Evolutionary conservation across 1,140 invertebrate species (phyloP).

Genomic region (Heliconius eleuchia): DNA sequence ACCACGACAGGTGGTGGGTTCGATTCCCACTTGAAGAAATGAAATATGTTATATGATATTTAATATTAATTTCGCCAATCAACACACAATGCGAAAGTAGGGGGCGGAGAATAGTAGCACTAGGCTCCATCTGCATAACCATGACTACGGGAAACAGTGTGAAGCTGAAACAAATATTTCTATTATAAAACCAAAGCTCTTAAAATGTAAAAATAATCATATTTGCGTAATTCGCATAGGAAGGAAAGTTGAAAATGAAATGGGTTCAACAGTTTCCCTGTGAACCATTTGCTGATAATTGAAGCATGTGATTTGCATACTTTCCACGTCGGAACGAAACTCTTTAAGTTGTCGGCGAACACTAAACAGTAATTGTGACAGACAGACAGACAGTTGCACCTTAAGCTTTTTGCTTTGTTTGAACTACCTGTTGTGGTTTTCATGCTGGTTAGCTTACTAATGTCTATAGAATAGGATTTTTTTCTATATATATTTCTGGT

Average conservation of each 20-base stretch:
- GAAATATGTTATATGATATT: no score
- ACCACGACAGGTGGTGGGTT: no score
- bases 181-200: no score
- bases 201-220: slow-evolving; percentile 22
- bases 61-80: no score
- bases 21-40: no score
- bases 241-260: slow-evolving; percentile 31
- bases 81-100: no score
- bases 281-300: slow-evolving; percentile 27
- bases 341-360: neutral
- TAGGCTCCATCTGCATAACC: neutral
- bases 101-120: no score
- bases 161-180: neutral
- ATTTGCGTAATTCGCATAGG: slow-evolving; percentile 24
- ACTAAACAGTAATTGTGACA: neutral
- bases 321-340: slow-evolving; percentile 25
- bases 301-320: slow-evolving; percentile 26
- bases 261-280: slow-evolving; percentile 32
- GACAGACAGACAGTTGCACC: neutral
- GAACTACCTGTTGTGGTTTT: neutral
- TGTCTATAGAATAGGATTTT: neutral
- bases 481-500: no score
- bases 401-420: neutral
- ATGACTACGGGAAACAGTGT: neutral
- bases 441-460: neutral